phyloP scores from a whole-genome alignment of 2,113 vertebrate genomes.

The Thymallus thymallus region DNA sequence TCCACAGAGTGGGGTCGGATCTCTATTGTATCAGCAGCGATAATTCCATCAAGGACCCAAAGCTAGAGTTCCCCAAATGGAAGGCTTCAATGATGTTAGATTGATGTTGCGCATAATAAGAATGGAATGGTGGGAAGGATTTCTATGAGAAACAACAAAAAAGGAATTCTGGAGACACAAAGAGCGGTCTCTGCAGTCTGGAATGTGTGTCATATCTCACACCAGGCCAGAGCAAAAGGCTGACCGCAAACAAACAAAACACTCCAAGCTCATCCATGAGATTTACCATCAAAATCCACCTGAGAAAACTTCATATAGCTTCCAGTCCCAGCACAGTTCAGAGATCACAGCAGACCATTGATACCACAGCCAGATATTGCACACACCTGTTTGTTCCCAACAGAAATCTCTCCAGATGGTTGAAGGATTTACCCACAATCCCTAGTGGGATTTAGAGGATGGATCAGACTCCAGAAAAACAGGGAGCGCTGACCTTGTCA shows the following conservation, averaged over 20 bases:
- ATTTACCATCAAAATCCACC: not conserved
- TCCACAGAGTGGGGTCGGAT: not conserved
- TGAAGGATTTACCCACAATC: not conserved
- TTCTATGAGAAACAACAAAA: too few relatives aligned
- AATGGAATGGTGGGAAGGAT: not conserved
- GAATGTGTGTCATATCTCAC: not conserved
- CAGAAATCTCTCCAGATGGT: not conserved
- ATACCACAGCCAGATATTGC: not conserved
- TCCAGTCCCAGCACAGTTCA: not conserved
- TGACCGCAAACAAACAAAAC: not conserved
- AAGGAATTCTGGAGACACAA: too few relatives aligned
- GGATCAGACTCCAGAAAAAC: not conserved
- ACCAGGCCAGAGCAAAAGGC: not conserved
- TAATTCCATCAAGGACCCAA: not conserved
- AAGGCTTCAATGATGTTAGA: not conserved
- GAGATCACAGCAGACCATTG: not conserved
- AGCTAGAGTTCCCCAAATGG: not conserved
- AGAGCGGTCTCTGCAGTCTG: too few relatives aligned
- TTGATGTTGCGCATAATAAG: not conserved
- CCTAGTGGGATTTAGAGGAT: not conserved
- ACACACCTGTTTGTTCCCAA: not conserved
- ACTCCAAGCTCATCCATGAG: not conserved
- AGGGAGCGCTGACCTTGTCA: slow-evolving; percentile 10
- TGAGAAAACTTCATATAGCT: not conserved
- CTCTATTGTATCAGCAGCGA: not conserved